These are phyloP conservation scores for Myotis davidii DNA, from an alignment of 2,113 vertebrate species.

Conservation along the genomic window DNA sequence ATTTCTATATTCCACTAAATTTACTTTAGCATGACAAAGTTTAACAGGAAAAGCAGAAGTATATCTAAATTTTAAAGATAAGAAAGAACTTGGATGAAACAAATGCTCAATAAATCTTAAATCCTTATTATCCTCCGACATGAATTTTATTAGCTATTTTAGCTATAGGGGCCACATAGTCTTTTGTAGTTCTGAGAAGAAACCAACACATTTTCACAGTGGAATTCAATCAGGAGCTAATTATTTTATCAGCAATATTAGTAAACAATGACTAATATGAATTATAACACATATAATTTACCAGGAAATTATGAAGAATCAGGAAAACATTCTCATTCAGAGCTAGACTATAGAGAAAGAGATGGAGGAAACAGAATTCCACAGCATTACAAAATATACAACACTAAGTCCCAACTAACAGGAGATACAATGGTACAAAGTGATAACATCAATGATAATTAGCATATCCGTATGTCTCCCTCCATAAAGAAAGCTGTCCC, in stretches of 20 bases:
- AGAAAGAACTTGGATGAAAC: constrained; percentile 30
- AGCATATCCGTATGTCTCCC: background rate
- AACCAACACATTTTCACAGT: background rate
- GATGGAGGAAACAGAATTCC: background rate
- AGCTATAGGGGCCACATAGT: background rate
- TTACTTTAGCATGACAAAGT: background rate
- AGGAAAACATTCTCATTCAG: constrained; percentile 14
- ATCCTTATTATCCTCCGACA: background rate
- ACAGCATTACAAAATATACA: background rate
- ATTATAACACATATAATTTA: constrained; percentile 21
- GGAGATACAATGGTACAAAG: background rate
- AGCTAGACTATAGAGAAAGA: background rate
- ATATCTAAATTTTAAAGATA: constrained; percentile 30
- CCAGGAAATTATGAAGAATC: constrained; percentile 20
- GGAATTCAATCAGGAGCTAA: constrained; percentile 5
- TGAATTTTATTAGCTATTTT: constrained; percentile 7
- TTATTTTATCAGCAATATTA: background rate
- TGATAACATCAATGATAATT: background rate
- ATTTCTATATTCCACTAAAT: background rate
- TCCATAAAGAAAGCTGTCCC: background rate
- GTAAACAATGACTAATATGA: constrained; percentile 23
- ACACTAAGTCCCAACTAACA: background rate
- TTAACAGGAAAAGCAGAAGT: background rate
- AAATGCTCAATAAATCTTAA: constrained; percentile 37
- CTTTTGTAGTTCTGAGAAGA: constrained; percentile 14